Conservation (phyloP, 2,113 vertebrate genomes). For the Telmatochromis sp. region DNA sequence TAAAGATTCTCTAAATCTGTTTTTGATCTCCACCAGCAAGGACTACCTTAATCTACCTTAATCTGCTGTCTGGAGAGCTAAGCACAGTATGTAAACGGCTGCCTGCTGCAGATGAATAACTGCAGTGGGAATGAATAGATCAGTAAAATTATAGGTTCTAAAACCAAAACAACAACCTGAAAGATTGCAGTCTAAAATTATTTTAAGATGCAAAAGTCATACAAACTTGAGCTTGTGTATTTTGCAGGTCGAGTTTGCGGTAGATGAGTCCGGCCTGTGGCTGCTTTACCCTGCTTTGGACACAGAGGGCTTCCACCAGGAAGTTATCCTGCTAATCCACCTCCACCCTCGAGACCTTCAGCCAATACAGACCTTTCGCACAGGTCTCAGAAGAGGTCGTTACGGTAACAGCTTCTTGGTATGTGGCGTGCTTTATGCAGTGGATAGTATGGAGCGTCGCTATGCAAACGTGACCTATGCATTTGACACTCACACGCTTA, state of each 20-base stretch:
- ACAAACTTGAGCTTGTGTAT: not conserved
- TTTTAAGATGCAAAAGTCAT: not conserved
- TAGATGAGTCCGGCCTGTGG: conserved; percentile 93
- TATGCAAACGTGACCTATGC: conserved; percentile 90
- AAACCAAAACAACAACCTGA: not conserved
- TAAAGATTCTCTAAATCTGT: not conserved
- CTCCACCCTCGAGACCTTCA: conserved; percentile 80
- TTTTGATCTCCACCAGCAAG: not conserved
- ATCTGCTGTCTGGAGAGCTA: not conserved
- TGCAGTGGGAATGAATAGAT: not conserved
- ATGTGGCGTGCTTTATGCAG: conserved; percentile 87
- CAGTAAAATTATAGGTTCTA: not conserved
- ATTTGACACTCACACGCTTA: conserved; percentile 94
- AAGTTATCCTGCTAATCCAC: conserved; percentile 86
- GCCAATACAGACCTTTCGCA: conserved; percentile 85
- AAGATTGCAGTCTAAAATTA: not conserved
- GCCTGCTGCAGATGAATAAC: not conserved
- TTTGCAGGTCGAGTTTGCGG: conserved; percentile 84
- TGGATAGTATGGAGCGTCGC: conserved; percentile 82
- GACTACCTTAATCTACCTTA: not conserved
- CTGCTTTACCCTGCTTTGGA: conserved; percentile 88
- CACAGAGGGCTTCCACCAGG: conserved; percentile 85
- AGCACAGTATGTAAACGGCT: not conserved
- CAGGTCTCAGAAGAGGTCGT: conserved; percentile 81
- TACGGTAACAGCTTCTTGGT: conserved; percentile 92